Base-by-base conservation (phyloP, 2,888 invertebrate genomes). In the Belgica antarctica region DNA sequence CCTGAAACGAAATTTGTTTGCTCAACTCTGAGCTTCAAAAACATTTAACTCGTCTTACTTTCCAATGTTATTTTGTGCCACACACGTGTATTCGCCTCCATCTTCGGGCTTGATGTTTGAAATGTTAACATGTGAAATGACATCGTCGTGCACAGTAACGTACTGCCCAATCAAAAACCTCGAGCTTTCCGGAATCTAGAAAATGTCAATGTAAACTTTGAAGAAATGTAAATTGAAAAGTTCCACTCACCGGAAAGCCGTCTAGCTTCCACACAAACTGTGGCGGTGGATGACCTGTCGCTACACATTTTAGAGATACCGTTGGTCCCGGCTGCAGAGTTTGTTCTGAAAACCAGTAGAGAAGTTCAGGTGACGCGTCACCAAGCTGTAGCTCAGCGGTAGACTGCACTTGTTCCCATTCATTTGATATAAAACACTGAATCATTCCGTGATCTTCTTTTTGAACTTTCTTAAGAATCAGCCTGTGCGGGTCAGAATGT, bases 261-360 rank as follows among this genome's bases (percentile, higher is more conserved):
- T 94, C 94, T 73, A 94, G 83, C 7, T 89, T 86, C 96, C 96
- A 96, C 63, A 88, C 87, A 80, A 96, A 93, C 78, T 91, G 90
- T 2, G 96, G 96, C 63, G 92, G 90, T 5, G 96, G 96, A 80
- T 93, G 95, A 63, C 96, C 96, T 76, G 92, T 89, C n/a, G 94
- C 94, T 72, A 92, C 91, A 81, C 96, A 96, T 80, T 93, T 92
- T 74, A 96, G 84, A 19, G 94, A 93, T 62, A 95, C 91, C 73
- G 91, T 89, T 31, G 94, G 93, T 17, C 95, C 95, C 0, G 93
- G 94, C 77, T 94, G 94, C 72, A 95, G 82, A 8, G 93, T 94
- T 81, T 94, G 93, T 79, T 94, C 94, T 71, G 92, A 89, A 82
- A 95, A 95, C 87, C 91, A 92, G 83, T 93, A 92, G 74, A 90